A percentile compares a stretch with the other conserved stretches of the same genome.
phyloP scores from a whole-genome alignment of 2,113 vertebrate genomes.

The Sebastes fasciatus region DNA sequence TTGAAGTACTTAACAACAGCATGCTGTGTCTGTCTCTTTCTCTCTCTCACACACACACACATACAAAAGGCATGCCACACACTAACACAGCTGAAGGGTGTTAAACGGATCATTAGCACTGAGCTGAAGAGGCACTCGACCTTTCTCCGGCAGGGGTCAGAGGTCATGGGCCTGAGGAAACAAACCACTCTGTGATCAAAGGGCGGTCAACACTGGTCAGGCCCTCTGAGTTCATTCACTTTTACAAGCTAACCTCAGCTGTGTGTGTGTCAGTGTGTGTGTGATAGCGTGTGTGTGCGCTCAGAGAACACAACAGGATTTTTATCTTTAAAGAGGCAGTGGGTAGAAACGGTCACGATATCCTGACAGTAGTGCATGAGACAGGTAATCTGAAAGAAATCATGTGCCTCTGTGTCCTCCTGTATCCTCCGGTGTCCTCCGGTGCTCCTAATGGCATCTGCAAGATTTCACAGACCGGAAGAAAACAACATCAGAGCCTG shows the following conservation, averaged over 20 bases:
- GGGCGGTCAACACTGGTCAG: constrained; percentile 71
- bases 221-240: constrained; percentile 76
- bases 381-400: too few species aligned
- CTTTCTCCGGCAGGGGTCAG: constrained; percentile 78
- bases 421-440: too few species aligned
- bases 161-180: constrained; percentile 89
- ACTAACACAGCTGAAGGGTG: constrained; percentile 71
- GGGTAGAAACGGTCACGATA: too few species aligned
- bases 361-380: too few species aligned
- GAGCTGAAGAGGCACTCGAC: constrained; percentile 74
- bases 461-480: too few species aligned
- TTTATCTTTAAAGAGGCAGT: background rate
- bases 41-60: constrained; percentile 41
- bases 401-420: too few species aligned
- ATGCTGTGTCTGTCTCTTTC: background rate
- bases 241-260: constrained; percentile 73
- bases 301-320: background rate
- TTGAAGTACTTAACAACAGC: constrained; percentile 42
- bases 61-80: constrained; percentile 42
- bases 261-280: constrained; percentile 15
- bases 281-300: constrained; percentile 16
- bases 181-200: constrained; percentile 88
- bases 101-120: constrained; percentile 94
- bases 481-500: too few species aligned
- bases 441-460: too few species aligned